A percentile compares a stretch with the other conserved stretches of the same genome.
These are phyloP conservation scores for Brevipalpus yothersi DNA, from an alignment of 1,140 invertebrate species.

Conservation along the genomic window DNA sequence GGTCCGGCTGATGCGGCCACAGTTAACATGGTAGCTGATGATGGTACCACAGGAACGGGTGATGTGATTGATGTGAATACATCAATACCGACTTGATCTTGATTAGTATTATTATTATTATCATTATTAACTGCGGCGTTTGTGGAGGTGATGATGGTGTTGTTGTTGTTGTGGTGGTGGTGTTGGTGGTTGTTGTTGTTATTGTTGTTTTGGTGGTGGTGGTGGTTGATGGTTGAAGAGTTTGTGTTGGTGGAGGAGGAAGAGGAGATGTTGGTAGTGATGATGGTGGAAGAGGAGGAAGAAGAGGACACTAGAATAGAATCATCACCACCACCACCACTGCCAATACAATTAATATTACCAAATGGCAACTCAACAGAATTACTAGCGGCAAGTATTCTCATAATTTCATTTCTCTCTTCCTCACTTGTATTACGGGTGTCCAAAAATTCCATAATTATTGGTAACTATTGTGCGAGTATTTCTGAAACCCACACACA, in stretches of 20 bases:
- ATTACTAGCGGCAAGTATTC: background rate
- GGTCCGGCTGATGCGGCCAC: background rate
- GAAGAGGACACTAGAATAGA: background rate
- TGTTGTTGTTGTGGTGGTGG: background rate
- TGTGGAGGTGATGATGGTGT: background rate
- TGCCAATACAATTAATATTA: background rate
- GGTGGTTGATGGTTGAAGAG: background rate
- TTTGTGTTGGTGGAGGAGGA: background rate
- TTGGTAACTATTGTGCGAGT: too few relatives aligned
- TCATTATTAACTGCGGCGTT: background rate
- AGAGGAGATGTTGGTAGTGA: background rate
- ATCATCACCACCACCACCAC: background rate
- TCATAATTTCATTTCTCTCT: background rate
- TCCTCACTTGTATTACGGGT: background rate
- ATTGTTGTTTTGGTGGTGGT: too few relatives aligned
- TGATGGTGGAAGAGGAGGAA: background rate
- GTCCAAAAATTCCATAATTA: slow-evolving; percentile 1
- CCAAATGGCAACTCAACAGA: background rate
- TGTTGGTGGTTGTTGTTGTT: too few relatives aligned
- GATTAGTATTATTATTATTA: too few relatives aligned
- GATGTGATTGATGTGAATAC: background rate
- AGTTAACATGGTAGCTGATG: background rate
- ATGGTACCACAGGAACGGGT: background rate
- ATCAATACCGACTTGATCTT: too few relatives aligned
- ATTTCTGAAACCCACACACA: too few relatives aligned